phyloP scores from a whole-genome alignment of 2,797 vertebrate species.

The Tokudaia muenninki region DNA sequence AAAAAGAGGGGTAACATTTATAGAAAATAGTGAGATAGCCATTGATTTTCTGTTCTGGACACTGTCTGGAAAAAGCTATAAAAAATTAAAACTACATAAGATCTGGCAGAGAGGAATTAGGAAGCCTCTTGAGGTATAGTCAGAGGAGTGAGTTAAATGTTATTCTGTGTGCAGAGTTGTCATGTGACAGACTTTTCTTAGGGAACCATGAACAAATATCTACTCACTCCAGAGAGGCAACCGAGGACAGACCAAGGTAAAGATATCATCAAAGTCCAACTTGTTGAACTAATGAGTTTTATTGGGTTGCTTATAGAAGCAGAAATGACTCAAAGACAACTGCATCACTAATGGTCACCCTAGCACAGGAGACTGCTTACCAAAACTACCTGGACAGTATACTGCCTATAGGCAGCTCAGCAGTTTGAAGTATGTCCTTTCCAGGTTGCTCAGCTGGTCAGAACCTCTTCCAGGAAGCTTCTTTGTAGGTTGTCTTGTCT shows the following conservation, averaged over 20 bases:
- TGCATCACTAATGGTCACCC: background rate
- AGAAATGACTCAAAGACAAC: background rate
- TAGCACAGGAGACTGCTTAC: background rate
- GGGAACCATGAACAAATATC: background rate
- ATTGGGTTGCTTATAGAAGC: background rate
- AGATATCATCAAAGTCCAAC: background rate
- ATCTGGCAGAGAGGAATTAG: background rate
- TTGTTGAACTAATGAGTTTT: background rate
- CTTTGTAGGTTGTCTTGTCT: background rate
- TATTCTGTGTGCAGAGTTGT: background rate
- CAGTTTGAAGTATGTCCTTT: background rate
- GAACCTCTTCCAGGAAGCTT: background rate
- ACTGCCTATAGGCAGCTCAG: background rate
- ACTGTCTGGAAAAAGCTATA: background rate
- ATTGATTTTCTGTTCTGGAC: background rate
- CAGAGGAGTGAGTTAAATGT: background rate
- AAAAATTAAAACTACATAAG: background rate
- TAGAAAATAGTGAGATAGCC: background rate
- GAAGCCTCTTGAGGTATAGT: background rate
- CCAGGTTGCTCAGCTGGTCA: background rate
- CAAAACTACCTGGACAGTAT: background rate
- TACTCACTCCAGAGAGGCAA: background rate
- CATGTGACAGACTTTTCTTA: background rate
- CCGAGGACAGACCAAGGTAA: background rate
- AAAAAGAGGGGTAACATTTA: background rate